phyloP scores from a whole-genome alignment of 2,888 invertebrate genomes.

The Mythimna pallens region DNA sequence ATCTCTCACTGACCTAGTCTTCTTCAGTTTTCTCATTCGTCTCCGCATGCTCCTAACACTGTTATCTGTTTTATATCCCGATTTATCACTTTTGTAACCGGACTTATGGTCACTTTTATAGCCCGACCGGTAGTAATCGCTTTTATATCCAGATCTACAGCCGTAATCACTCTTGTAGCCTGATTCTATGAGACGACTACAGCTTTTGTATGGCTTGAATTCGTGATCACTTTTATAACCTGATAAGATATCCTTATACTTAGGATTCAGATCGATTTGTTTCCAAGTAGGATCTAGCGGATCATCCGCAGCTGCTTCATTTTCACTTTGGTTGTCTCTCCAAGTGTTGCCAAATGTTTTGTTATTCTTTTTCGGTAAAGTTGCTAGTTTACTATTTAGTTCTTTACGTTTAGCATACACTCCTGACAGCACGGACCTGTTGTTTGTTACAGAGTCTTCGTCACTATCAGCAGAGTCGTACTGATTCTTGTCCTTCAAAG shows the following conservation, averaged over 20 bases:
- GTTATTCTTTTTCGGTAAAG: slow-evolving; percentile 80
- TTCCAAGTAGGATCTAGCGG: slow-evolving; percentile 92
- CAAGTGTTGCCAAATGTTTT: slow-evolving; percentile 84
- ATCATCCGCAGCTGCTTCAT: slow-evolving; percentile 89
- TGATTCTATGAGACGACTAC: slow-evolving; percentile 89
- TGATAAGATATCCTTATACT: slow-evolving; percentile 91
- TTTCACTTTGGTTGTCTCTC: slow-evolving; percentile 88
- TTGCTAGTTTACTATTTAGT: slow-evolving; percentile 85
- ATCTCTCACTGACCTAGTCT: slow-evolving; percentile 88
- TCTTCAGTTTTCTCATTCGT: slow-evolving; percentile 87
- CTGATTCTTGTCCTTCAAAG: slow-evolving; percentile 86
- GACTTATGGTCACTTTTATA: slow-evolving; percentile 92
- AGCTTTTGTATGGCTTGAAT: slow-evolving; percentile 88
- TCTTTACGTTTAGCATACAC: slow-evolving; percentile 89
- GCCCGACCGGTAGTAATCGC: slow-evolving; percentile 89
- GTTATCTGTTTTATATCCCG: slow-evolving; percentile 91
- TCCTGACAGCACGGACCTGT: slow-evolving; percentile 86
- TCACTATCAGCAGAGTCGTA: slow-evolving; percentile 86
- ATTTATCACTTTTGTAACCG: slow-evolving; percentile 91
- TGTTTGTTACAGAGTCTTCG: slow-evolving; percentile 80
- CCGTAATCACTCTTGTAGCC: slow-evolving; percentile 92
- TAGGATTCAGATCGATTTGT: slow-evolving; percentile 92
- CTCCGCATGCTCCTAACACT: slow-evolving; percentile 88
- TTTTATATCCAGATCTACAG: slow-evolving; percentile 88
- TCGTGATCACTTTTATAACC: slow-evolving; percentile 92